Evolutionary conservation across 2,113 vertebrate genomes (phyloP).

Genomic region (Aegotheles bennettii): DNA sequence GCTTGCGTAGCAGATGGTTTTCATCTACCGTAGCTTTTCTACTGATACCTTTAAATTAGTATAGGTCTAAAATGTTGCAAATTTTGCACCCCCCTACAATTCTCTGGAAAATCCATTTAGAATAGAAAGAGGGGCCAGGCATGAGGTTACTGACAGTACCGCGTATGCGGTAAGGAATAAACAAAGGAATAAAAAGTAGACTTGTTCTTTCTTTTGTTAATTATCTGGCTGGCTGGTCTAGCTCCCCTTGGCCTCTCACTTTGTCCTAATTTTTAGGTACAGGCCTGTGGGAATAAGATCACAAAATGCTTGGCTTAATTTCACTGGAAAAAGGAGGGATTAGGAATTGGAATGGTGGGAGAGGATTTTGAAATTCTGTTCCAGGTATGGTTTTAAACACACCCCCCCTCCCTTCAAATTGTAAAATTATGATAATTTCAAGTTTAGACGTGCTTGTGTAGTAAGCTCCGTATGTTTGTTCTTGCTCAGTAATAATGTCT

Average conservation of each 20-base stretch:
- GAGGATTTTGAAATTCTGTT: not conserved
- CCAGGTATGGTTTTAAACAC: not conserved
- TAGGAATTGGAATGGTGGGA: not conserved
- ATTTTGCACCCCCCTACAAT: not conserved
- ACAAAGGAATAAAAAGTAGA: not conserved
- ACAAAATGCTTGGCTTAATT: not conserved
- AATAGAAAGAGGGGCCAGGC: not conserved
- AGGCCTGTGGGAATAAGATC: not conserved
- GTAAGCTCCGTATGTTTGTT: not conserved
- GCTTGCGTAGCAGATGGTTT: constrained; percentile 2
- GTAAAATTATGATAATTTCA: not conserved
- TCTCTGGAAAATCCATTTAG: not conserved
- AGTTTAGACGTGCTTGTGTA: not conserved
- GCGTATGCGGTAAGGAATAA: not conserved
- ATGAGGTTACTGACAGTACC: not conserved
- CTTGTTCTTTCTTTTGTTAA: not conserved
- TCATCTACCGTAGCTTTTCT: not conserved
- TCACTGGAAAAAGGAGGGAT: not conserved
- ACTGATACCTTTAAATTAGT: not conserved
- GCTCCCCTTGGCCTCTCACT: not conserved
- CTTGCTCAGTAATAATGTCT: not conserved
- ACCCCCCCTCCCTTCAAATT: not conserved
- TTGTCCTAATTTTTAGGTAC: not conserved
- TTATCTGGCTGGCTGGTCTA: not conserved
- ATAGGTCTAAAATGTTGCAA: not conserved